These are phyloP conservation scores for Linepithema humile DNA, from an alignment of 1,140 invertebrate genomes.

Conservation along the genomic window DNA sequence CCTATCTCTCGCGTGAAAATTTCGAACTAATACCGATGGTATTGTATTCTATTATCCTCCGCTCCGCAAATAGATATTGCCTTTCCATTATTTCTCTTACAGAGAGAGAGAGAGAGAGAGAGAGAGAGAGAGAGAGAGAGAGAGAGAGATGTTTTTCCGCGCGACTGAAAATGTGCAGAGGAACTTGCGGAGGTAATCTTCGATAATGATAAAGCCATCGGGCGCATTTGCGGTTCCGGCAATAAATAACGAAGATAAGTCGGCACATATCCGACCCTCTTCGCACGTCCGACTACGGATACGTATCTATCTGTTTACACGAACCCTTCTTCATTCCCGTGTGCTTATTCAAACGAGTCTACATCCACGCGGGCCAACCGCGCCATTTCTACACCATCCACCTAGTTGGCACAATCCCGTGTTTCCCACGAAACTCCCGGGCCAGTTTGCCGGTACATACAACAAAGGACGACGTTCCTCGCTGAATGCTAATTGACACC, in stretches of 20 bases:
- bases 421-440: constrained; percentile 37
- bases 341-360: constrained; percentile 36
- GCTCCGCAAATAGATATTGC: background rate
- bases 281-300: background rate
- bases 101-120: no score
- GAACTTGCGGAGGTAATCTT: background rate
- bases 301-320: constrained; percentile 26
- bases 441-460: constrained; percentile 26
- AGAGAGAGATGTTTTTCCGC: no score
- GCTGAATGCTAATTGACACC: constrained; percentile 65
- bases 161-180: no score
- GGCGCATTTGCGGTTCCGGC: background rate
- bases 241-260: constrained; percentile 40
- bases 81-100: no score
- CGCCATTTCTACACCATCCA: constrained; percentile 22
- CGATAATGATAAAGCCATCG: constrained; percentile 16
- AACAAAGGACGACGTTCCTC: constrained; percentile 54
- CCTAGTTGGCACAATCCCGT: constrained; percentile 36
- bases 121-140: no score
- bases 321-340: constrained; percentile 11
- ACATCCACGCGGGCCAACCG: background rate
- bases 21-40: background rate
- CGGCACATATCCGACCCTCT: background rate
- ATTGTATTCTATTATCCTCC: background rate
- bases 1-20: background rate